Evolutionary conservation across 2,797 vertebrate species (phyloP).

Genomic region (Molossus molossus): DNA sequence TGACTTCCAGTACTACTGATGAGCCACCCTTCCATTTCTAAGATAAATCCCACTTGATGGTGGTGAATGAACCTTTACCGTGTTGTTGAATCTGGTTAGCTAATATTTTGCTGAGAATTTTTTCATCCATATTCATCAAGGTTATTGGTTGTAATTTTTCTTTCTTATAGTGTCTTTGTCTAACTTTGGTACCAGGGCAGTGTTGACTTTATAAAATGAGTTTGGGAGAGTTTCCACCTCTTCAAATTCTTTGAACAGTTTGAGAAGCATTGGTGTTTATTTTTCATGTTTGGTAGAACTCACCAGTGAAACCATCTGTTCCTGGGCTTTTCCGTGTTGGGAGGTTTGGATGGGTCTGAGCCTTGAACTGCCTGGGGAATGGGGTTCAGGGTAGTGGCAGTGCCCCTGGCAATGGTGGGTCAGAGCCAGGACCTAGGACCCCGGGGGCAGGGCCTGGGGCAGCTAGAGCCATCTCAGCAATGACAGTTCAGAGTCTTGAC

Average conservation of each 20-base stretch:
- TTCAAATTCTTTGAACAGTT: neutral
- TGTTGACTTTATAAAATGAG: neutral
- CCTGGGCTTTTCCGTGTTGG: neutral
- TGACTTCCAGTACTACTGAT: neutral
- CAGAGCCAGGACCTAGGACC: neutral
- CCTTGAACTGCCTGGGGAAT: neutral
- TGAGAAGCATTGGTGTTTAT: neutral
- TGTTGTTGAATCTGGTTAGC: neutral
- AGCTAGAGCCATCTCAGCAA: neutral
- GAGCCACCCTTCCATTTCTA: neutral
- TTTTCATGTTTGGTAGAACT: neutral
- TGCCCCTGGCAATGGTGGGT: neutral
- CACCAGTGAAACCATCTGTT: neutral
- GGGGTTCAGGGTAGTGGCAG: too few relatives aligned
- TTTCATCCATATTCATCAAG: neutral
- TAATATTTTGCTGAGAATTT: slow-evolving; percentile 18
- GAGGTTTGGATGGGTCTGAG: neutral
- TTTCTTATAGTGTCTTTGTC: neutral
- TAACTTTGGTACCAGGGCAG: neutral
- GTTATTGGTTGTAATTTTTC: neutral
- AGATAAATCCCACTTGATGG: neutral
- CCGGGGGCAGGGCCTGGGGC: neutral
- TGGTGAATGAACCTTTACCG: neutral
- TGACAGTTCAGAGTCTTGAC: neutral
- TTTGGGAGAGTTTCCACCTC: neutral